Evolutionary conservation across 1,140 invertebrate genomes (phyloP), one percentile per base, ranked within the genome.

Genomic region (Nephila pilipes): DNA sequence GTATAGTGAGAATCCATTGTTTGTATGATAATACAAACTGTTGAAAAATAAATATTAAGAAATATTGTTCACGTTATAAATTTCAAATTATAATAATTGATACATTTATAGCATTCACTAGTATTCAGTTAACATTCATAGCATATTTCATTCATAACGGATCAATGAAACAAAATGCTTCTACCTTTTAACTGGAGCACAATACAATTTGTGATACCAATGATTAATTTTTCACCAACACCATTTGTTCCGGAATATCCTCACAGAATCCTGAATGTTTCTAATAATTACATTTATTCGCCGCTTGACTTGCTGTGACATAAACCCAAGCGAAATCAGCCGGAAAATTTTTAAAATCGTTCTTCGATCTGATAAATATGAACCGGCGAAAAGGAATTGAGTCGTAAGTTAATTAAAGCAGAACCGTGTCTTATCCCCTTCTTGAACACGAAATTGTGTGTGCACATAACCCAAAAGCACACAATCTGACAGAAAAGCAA

Each of bases 391-490:
- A 32, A 32, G 12, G 69, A 79, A 79, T 79, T 38, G 69, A 79
- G 69, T 79, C 32, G 69, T 79, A 79, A 79, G 69, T 79, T 79
- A 79, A 79, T 79, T 79, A 79, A 79, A 36, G 69, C 69, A 29
- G 69, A 32, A 79, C 36, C 16, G 69, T 79, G 69, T 79, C 69
- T 79, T 58, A 58, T 58, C 57, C 57, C 2, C 18, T 16, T 58
- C 14, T 58, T 58, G 57, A 58, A 58, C 57, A 58, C 20, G 57
- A 58, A 58, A 79, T 79, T 79, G 25, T 83, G 80, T 20, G 18
- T 83, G 46, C 22, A 55, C 80, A 22, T 83, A 83, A 2, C 25
- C 69, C 57, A 58, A 79, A 79, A 79, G 69, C 69, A 79, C 69
- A 79, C 69, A 79, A 36, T 25, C 69, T 29, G 36, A 32, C 69